These are phyloP conservation scores for Hemiprocne comata DNA, from an alignment of 2,113 vertebrate genomes.

Conservation along the genomic window DNA sequence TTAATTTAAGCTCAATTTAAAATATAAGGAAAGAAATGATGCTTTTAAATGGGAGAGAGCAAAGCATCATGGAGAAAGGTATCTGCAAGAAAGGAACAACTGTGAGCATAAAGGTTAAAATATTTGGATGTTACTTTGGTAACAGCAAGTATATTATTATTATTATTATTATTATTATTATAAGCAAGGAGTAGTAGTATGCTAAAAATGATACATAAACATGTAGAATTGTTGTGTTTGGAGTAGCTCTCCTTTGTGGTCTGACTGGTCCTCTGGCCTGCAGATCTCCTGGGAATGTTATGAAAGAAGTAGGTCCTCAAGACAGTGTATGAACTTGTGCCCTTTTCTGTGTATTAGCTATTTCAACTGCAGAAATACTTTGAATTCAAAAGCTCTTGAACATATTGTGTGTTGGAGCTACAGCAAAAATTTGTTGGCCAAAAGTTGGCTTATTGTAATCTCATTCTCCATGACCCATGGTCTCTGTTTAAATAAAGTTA, in stretches of 20 bases:
- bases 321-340: background rate
- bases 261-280: accelerated
- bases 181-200: background rate
- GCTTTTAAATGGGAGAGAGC: background rate
- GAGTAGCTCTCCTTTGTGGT: background rate
- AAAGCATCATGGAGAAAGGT: background rate
- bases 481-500: background rate
- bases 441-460: background rate
- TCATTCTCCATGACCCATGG: background rate
- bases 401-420: background rate
- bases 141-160: background rate
- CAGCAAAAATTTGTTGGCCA: background rate
- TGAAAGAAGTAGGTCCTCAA: background rate
- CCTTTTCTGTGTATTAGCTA: background rate
- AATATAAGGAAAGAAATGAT: background rate
- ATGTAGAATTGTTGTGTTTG: background rate
- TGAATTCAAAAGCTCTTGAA: background rate
- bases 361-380: background rate
- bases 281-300: background rate
- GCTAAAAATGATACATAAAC: background rate
- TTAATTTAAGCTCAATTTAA: constrained; percentile 29
- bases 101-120: background rate
- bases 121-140: background rate
- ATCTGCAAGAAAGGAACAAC: background rate
- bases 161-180: background rate